Evolutionary conservation across 2,888 invertebrate genomes (phyloP), one percentile per base, ranked within the genome.

Genomic region (Eumacrocentrus americanus): DNA sequence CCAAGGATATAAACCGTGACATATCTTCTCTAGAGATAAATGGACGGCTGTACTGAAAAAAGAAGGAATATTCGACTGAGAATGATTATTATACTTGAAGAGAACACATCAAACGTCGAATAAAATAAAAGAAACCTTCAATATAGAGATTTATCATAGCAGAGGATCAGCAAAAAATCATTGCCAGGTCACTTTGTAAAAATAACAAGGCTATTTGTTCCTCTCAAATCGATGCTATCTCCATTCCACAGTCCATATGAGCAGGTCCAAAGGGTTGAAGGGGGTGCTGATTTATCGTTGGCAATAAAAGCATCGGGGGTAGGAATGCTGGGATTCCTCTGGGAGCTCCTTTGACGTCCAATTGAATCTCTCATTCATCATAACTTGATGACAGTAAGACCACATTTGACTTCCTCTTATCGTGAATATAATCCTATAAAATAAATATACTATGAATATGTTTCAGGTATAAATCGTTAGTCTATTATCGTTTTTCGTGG

Each of bases 251-350:
- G 18, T 47, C 11, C 14, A 25, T 25, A 23, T 23, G 23, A 14
- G 23, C 12, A 9, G 22, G n/a, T n/a, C n/a, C 47, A 47, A 23
- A 12, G 47, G 14, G 47, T 20, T 23, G 46, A 47, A 22, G 25
- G 12, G 2, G 12, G 25, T 20, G 29, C 9, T 29, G 25, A 50
- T 50, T 50, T 50, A 50, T 50, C 12, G 50, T 29, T 34, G 16
- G 50, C 35, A 50, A 35, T 50, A 50, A 50, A 50, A 50, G 18
- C 29, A 35, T 35, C 50, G 18, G 14, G n/a, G n/a, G 18, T 25
- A 34, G 29, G 29, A 29, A 50, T 50, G 29, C 35, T 14, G 29
- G 29, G 35, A 29, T 29, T 42, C 16, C 20, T 29, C 14, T 9
- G 50, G 35, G 35, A 50, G 16, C 29, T 35, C 29, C 16, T 50